Percentiles rank a stretch among this genome's conserved stretches.
Conservation (phyloP, 2,888 invertebrate genomes). For the Antheraea yamamai region DNA sequence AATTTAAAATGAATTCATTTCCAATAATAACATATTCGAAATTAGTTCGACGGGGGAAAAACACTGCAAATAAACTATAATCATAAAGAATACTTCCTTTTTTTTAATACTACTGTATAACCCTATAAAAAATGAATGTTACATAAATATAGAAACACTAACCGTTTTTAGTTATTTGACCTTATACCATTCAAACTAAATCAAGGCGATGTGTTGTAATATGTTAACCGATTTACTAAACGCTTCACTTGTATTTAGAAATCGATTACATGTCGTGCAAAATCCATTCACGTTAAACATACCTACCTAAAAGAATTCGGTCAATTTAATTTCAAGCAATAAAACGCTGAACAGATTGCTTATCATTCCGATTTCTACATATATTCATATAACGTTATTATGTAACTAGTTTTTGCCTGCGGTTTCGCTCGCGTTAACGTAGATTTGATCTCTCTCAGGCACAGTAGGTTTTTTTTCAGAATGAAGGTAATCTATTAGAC, state of each 20-base stretch:
- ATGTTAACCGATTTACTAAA: slow-evolving; percentile 6
- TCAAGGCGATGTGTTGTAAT: slow-evolving; percentile 8
- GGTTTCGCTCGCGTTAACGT: not conserved
- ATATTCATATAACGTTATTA: not conserved
- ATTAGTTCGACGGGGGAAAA: not conserved
- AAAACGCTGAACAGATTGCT: not conserved
- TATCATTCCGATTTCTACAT: not conserved
- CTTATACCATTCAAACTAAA: slow-evolving; percentile 4
- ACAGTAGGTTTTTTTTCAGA: too few species aligned
- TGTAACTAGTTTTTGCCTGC: not conserved
- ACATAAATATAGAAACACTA: not conserved
- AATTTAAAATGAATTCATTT: not conserved
- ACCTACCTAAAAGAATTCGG: not conserved
- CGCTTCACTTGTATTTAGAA: slow-evolving; percentile 6
- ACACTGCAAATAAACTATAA: not conserved
- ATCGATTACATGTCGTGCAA: slow-evolving; percentile 12
- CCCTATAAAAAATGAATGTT: too few species aligned
- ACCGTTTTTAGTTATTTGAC: not conserved
- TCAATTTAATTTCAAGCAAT: slow-evolving; percentile 3
- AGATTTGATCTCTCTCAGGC: too few species aligned
- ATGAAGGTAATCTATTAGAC: too few species aligned
- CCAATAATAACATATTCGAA: not conserved
- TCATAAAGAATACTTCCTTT: too few species aligned
- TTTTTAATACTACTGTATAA: too few species aligned
- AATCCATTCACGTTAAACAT: slow-evolving; percentile 13